phyloP scores from a whole-genome alignment of 2,888 invertebrate genomes.

The Ectobius pallidus region DNA sequence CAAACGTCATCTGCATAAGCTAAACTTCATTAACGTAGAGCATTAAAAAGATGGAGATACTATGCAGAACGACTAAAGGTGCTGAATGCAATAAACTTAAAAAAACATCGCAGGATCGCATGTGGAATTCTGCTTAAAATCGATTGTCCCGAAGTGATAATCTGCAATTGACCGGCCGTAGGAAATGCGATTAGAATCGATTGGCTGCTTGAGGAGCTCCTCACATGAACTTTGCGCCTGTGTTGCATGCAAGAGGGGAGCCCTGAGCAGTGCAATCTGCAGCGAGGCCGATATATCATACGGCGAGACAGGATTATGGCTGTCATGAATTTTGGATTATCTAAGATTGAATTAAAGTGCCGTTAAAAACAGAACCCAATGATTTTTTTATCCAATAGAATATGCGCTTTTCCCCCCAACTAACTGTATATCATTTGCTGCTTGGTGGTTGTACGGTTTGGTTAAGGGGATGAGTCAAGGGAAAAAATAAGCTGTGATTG shows the following conservation, averaged over 20 bases:
- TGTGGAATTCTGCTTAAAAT: too few species aligned
- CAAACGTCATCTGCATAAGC: too few species aligned
- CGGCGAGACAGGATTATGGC: conserved; percentile 46
- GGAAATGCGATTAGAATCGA: too few species aligned
- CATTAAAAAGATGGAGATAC: too few species aligned
- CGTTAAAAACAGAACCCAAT: conserved; percentile 44
- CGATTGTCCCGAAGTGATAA: too few species aligned
- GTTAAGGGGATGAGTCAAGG: conserved; percentile 20
- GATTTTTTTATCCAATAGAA: conserved; percentile 42
- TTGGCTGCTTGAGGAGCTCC: too few species aligned
- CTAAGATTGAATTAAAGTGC: conserved; percentile 48
- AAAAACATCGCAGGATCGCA: too few species aligned
- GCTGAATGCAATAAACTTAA: too few species aligned
- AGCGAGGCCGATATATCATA: conserved; percentile 44
- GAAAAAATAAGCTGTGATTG: conserved; percentile 41
- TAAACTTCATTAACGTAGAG: too few species aligned
- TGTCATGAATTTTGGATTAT: conserved; percentile 47
- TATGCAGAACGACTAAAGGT: too few species aligned
- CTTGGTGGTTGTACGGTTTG: conserved; percentile 11
- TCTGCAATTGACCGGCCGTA: too few species aligned
- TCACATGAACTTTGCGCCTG: not conserved
- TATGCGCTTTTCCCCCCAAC: conserved; percentile 33
- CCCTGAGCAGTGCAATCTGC: conserved; percentile 42
- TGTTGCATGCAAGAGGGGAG: not conserved
- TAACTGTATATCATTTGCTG: conserved; percentile 37